These are phyloP conservation scores for Neosilurus hyrtlii DNA, from an alignment of 2,797 vertebrate species.

Conservation along the genomic window DNA sequence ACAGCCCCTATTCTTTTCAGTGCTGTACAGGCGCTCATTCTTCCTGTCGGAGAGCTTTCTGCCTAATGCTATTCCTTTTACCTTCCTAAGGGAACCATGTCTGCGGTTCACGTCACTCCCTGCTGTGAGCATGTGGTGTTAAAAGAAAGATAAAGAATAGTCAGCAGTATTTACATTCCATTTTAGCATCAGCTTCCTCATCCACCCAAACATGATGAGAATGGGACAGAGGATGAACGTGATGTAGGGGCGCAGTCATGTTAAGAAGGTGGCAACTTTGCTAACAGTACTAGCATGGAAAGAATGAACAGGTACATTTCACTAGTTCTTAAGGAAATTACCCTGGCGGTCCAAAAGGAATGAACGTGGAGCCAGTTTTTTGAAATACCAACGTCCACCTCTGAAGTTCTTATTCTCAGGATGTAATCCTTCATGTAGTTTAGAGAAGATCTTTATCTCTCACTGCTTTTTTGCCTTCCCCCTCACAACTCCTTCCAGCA, in stretches of 20 bases:
- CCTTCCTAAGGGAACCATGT: neutral
- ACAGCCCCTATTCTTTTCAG: neutral
- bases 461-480: neutral
- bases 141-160: neutral
- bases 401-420: neutral
- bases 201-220: neutral
- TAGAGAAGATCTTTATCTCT: neutral
- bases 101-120: neutral
- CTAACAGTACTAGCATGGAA: neutral
- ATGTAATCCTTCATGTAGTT: neutral
- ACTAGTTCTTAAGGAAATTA: neutral
- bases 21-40: neutral
- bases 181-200: neutral
- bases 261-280: too few relatives aligned
- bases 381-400: neutral
- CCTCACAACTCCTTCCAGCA: neutral
- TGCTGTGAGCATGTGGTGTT: neutral
- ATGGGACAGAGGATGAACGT: neutral
- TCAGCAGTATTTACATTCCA: neutral
- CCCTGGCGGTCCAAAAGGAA: neutral
- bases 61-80: neutral
- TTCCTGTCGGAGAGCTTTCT: constrained; percentile 17
- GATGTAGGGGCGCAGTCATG: neutral
- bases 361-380: neutral
- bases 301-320: neutral